Percentiles rank a stretch among this genome's conserved stretches.
Evolutionary conservation across 2,888 invertebrate genomes (phyloP).

Genomic region (Andrena camellia): DNA sequence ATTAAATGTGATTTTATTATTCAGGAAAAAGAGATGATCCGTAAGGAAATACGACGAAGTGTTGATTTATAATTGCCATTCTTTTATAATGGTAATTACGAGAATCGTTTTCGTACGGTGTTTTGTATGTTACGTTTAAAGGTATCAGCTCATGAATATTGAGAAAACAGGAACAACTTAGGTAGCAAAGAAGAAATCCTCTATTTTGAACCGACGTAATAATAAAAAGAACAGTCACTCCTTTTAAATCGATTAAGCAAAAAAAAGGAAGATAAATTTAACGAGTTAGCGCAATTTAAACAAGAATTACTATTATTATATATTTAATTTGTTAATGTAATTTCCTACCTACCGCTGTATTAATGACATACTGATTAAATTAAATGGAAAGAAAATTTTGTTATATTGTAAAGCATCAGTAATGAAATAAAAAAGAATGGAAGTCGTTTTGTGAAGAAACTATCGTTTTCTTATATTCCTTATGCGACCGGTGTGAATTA

Average conservation of each 20-base stretch:
- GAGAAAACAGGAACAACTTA: slow-evolving; percentile 66
- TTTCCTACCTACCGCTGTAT: slow-evolving; percentile 71
- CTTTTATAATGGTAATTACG: slow-evolving; percentile 34
- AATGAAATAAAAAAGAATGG: slow-evolving; percentile 76
- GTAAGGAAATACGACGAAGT: not conserved
- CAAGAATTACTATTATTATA: slow-evolving; percentile 66
- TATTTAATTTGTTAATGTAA: slow-evolving; percentile 74
- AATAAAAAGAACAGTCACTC: slow-evolving; percentile 63
- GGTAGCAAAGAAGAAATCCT: slow-evolving; percentile 73
- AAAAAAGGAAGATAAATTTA: slow-evolving; percentile 63
- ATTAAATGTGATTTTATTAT: slow-evolving; percentile 45
- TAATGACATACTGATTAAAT: slow-evolving; percentile 73
- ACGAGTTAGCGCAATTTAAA: slow-evolving; percentile 75
- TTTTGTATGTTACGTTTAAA: slow-evolving; percentile 58
- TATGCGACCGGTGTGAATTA: slow-evolving; percentile 28
- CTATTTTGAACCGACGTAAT: slow-evolving; percentile 74
- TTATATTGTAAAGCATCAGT: slow-evolving; percentile 77
- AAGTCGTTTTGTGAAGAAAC: slow-evolving; percentile 75
- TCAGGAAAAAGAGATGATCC: slow-evolving; percentile 18
- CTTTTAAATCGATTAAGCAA: slow-evolving; percentile 67
- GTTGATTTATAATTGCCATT: slow-evolving; percentile 35
- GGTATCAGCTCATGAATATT: slow-evolving; percentile 62
- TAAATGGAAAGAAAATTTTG: slow-evolving; percentile 69
- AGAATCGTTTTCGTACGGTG: slow-evolving; percentile 37
- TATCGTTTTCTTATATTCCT: slow-evolving; percentile 46